A percentile compares a stretch with the other conserved stretches of the same genome.
Evolutionary conservation across 2,888 invertebrate genomes (phyloP).

Genomic region (Cephus sareptanus): DNA sequence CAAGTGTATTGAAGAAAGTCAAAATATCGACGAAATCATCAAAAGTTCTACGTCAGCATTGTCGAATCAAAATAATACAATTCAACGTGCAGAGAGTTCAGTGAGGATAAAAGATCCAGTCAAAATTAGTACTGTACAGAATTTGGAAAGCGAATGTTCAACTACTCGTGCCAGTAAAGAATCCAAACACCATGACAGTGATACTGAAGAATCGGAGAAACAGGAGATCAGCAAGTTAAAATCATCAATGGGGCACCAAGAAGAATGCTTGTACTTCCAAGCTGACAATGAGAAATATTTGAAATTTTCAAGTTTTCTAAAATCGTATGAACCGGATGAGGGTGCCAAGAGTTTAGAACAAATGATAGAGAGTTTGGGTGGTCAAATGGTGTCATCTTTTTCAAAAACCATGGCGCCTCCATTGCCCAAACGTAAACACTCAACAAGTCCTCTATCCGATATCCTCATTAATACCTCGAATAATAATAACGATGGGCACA

Average conservation of each 20-base stretch:
- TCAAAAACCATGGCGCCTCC: constrained; percentile 51
- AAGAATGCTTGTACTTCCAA: constrained; percentile 55
- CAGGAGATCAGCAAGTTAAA: background rate
- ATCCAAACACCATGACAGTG: constrained; percentile 11
- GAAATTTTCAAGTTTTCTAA: constrained; percentile 49
- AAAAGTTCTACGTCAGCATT: background rate
- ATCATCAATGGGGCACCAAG: constrained; percentile 18
- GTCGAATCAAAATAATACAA: background rate
- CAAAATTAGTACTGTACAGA: background rate
- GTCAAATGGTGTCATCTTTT: constrained; percentile 39
- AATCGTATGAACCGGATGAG: constrained; percentile 37
- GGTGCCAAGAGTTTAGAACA: constrained; percentile 34
- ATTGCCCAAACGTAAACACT: constrained; percentile 47
- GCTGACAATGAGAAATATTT: constrained; percentile 44
- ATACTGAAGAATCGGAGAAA: constrained; percentile 10
- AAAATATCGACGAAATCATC: constrained; percentile 3
- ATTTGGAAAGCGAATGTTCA: background rate
- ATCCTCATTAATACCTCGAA: constrained; percentile 52
- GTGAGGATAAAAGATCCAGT: background rate
- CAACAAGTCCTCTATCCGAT: constrained; percentile 52
- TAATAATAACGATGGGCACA: constrained; percentile 54
- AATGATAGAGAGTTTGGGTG: constrained; percentile 45
- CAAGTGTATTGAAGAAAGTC: constrained; percentile 13
- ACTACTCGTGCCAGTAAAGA: background rate
- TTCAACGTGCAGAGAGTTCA: background rate